These are phyloP conservation scores for Myathropa florea DNA, from an alignment of 2,888 invertebrate species.

Conservation along the genomic window DNA sequence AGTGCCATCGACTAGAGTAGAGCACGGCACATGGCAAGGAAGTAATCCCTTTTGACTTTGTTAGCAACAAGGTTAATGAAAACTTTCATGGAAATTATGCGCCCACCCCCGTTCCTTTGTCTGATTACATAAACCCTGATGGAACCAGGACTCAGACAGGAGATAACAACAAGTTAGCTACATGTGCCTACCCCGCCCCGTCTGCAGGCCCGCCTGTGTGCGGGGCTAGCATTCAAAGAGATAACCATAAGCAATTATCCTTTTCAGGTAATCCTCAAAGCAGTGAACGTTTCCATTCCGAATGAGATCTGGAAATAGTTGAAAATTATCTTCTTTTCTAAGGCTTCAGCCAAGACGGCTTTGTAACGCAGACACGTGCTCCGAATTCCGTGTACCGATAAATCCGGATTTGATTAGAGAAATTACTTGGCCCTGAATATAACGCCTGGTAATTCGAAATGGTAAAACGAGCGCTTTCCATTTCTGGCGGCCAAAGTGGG, in stretches of 20 bases:
- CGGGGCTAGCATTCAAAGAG: not conserved
- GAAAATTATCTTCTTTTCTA: not conserved
- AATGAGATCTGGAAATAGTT: not conserved
- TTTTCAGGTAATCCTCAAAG: not conserved
- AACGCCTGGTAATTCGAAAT: constrained; percentile 11
- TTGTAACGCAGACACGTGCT: not conserved
- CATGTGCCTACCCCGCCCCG: not conserved
- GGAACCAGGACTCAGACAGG: not conserved
- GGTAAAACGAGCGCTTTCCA: not conserved
- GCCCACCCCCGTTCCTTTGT: not conserved
- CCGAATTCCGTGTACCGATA: not conserved
- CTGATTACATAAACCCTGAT: constrained; percentile 14
- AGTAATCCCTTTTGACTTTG: constrained; percentile 27
- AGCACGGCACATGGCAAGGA: constrained; percentile 1
- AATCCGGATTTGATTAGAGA: constrained; percentile 31
- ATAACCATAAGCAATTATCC: constrained; percentile 43
- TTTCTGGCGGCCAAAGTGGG: not conserved
- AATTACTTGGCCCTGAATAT: not conserved
- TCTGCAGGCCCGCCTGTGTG: not conserved
- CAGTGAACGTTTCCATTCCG: not conserved
- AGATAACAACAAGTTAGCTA: not conserved
- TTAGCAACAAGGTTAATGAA: constrained; percentile 22
- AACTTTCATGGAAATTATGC: not conserved
- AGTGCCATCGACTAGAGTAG: not conserved
- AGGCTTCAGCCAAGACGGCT: not conserved